Percentiles rank a stretch among this genome's conserved stretches.
These are phyloP conservation scores for Caenorhabditis becei DNA, from an alignment of 2,888 invertebrate species.

Conservation along the genomic window DNA sequence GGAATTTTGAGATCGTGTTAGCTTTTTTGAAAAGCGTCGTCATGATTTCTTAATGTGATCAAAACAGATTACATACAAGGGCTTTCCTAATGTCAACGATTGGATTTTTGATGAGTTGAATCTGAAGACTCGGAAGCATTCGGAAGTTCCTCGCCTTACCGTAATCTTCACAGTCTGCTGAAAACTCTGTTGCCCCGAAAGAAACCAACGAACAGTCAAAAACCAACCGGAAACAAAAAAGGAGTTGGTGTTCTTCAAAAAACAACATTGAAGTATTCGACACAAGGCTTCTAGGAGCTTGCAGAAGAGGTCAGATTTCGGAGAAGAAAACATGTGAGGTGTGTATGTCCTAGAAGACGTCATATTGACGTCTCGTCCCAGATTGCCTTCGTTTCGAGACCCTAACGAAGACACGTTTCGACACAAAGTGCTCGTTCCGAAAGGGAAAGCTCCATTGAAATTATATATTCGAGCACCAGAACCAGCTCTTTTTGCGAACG, in stretches of 20 bases:
- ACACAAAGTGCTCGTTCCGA: not conserved
- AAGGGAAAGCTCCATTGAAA: not conserved
- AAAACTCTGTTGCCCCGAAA: not conserved
- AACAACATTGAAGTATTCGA: not conserved
- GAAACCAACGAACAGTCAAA: conserved; percentile 1
- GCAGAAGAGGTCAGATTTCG: conserved; percentile 12
- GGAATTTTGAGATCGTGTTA: too few species aligned
- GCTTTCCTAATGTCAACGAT: too few species aligned
- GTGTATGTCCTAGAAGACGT: not conserved
- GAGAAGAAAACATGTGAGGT: conserved; percentile 14
- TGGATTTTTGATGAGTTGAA: too few species aligned
- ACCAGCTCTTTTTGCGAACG: not conserved
- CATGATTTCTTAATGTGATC: too few species aligned
- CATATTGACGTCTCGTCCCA: conserved; percentile 5
- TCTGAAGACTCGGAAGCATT: too few species aligned
- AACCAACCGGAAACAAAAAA: not conserved
- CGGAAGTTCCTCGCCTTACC: too few species aligned
- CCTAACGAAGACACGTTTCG: not conserved
- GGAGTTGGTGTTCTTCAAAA: not conserved
- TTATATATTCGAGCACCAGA: not conserved
- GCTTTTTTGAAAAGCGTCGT: too few species aligned
- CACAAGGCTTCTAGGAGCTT: not conserved
- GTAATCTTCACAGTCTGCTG: too few species aligned
- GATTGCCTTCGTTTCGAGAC: conserved; percentile 18
- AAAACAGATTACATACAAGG: too few species aligned